These are phyloP conservation scores for Liparis tanakae DNA, from an alignment of 2,797 vertebrate genomes.

Conservation along the genomic window DNA sequence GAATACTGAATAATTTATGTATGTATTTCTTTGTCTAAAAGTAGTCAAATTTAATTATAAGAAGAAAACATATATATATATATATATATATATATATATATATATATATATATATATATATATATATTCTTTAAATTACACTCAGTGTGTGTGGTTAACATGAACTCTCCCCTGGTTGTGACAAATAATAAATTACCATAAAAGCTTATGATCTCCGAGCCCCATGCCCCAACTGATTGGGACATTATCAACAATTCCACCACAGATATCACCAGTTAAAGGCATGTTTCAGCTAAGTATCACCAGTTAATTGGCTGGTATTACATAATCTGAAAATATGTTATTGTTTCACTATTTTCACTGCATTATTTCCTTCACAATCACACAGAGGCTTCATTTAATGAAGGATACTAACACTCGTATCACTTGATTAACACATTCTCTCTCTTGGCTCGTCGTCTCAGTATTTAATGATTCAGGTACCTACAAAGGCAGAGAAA, in stretches of 20 bases:
- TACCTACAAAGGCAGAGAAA: conserved; percentile 4
- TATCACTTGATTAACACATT: conserved; percentile 17
- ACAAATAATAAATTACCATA: background rate
- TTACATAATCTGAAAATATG: background rate
- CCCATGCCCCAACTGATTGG: background rate
- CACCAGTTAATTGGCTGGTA: background rate
- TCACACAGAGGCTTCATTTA: conserved; percentile 17
- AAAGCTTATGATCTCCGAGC: background rate
- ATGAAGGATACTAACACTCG: conserved; percentile 7
- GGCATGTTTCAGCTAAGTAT: conserved; percentile 4
- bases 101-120: too few species aligned
- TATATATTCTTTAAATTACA: background rate
- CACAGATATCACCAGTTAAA: background rate
- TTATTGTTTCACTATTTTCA: background rate
- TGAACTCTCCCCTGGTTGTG: background rate
- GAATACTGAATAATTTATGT: background rate
- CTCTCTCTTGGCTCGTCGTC: conserved; percentile 20
- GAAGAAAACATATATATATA: background rate
- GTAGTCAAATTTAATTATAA: background rate
- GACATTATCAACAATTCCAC: background rate
- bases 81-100: too few species aligned
- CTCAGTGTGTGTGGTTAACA: background rate
- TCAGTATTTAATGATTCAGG: conserved; percentile 28
- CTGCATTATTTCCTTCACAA: background rate
- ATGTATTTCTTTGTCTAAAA: background rate